Conservation (phyloP, 2,888 invertebrate genomes). For the Synergus itoensis region DNA sequence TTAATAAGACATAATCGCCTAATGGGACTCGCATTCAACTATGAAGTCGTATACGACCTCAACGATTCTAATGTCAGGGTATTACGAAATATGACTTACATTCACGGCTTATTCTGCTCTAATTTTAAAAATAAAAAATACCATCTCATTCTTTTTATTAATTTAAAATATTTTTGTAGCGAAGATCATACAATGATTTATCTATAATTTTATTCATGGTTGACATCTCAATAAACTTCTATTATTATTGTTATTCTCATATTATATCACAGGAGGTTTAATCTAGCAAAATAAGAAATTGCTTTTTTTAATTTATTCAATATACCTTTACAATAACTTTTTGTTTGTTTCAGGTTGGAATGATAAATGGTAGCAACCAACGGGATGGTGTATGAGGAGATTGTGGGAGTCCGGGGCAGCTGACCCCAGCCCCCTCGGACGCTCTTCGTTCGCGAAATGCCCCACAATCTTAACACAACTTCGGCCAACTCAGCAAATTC, state of each 20-base stretch:
- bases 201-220: too few relatives aligned
- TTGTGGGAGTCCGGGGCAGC: constrained; percentile 77
- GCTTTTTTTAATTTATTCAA: background rate
- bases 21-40: constrained; percentile 59
- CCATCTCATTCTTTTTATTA: background rate
- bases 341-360: constrained; percentile 62
- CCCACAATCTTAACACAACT: constrained; percentile 74
- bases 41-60: constrained; percentile 48
- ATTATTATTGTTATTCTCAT: too few relatives aligned
- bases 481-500: constrained; percentile 74
- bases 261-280: too few relatives aligned
- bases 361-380: constrained; percentile 75
- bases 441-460: constrained; percentile 75
- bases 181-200: too few relatives aligned
- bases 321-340: background rate
- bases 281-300: too few relatives aligned
- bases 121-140: background rate
- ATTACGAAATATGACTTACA: constrained; percentile 37
- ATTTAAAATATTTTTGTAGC: too few relatives aligned
- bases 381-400: constrained; percentile 78
- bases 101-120: background rate
- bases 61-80: constrained; percentile 41
- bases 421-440: constrained; percentile 78
- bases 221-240: too few relatives aligned
- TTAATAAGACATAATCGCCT: constrained; percentile 70